Conservation (phyloP, 2,888 invertebrate species). For the Theodoxus fluviatilis region DNA sequence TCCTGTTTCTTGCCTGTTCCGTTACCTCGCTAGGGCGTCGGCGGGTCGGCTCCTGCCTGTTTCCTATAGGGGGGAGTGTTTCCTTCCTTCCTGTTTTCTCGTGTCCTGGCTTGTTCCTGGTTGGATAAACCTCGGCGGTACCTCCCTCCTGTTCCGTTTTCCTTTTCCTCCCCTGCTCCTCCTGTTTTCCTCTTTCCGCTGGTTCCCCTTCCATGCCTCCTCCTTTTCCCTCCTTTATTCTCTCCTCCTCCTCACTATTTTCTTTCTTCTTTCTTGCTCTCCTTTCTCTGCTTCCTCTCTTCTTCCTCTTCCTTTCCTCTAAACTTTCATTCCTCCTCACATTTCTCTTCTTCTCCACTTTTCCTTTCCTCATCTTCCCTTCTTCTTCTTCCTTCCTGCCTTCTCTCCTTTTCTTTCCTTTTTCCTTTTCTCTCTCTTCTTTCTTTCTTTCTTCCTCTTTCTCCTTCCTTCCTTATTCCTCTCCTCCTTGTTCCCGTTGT, state of each 20-base stretch:
- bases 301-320: neutral
- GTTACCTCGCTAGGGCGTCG: no score
- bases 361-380: neutral
- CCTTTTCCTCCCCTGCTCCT: neutral
- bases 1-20: no score
- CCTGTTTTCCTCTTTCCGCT: neutral
- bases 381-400: neutral
- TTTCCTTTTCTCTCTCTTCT: constrained; percentile 5
- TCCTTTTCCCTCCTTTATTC: neutral
- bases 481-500: neutral
- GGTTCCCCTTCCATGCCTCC: neutral
- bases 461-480: neutral
- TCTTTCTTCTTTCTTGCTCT: neutral
- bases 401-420: neutral
- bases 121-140: neutral
- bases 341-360: neutral
- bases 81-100: constrained; percentile 5
- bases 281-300: neutral
- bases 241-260: neutral
- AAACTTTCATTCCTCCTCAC: neutral
- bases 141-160: neutral
- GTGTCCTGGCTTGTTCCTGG: constrained; percentile 1
- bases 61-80: no score
- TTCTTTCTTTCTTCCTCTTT: constrained; percentile 1
- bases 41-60: neutral